A percentile compares a stretch with the other conserved stretches of the same genome.
Conservation (phyloP, 1,140 invertebrate species). For the Drosophila lacertosa region DNA sequence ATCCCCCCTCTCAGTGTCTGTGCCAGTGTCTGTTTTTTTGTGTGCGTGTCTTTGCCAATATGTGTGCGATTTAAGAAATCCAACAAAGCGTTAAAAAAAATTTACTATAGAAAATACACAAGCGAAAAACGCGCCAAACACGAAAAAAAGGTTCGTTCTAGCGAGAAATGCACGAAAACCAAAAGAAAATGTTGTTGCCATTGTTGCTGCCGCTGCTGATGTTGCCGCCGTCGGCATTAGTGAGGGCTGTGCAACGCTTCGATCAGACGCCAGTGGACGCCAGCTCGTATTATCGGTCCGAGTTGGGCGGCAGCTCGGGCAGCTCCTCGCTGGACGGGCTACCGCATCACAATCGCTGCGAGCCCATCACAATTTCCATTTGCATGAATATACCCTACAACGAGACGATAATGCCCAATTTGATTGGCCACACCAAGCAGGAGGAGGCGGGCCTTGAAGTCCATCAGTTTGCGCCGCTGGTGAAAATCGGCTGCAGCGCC, state of each 20-base stretch:
- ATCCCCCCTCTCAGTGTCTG: background rate
- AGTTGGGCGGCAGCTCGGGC: slow-evolving; percentile 50
- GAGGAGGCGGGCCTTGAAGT: slow-evolving; percentile 97
- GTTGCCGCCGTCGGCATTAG: slow-evolving; percentile 25
- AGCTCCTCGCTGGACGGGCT: slow-evolving; percentile 48
- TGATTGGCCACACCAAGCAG: slow-evolving; percentile 96
- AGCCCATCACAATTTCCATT: slow-evolving; percentile 95
- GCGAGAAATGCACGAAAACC: slow-evolving; percentile 18
- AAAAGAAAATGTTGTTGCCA: slow-evolving; percentile 6
- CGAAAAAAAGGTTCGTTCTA: slow-evolving; percentile 8
- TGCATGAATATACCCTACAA: slow-evolving; percentile 98
- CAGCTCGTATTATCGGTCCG: slow-evolving; percentile 72
- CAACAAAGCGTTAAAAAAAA: slow-evolving; percentile 20
- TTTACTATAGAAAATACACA: slow-evolving; percentile 7
- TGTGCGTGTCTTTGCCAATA: slow-evolving; percentile 19
- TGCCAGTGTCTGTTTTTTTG: slow-evolving; percentile 10
- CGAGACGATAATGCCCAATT: slow-evolving; percentile 97
- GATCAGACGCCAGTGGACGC: slow-evolving; percentile 68
- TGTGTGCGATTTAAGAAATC: slow-evolving; percentile 31
- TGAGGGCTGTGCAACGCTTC: slow-evolving; percentile 58
- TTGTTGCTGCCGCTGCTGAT: slow-evolving; percentile 3
- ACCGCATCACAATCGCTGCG: slow-evolving; percentile 91
- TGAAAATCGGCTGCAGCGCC: slow-evolving; percentile 97
- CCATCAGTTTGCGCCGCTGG: slow-evolving; percentile 96
- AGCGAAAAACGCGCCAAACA: slow-evolving; percentile 13